These are phyloP conservation scores for Threskiornis aethiopicus DNA, from an alignment of 2,797 vertebrate species.

Conservation along the genomic window DNA sequence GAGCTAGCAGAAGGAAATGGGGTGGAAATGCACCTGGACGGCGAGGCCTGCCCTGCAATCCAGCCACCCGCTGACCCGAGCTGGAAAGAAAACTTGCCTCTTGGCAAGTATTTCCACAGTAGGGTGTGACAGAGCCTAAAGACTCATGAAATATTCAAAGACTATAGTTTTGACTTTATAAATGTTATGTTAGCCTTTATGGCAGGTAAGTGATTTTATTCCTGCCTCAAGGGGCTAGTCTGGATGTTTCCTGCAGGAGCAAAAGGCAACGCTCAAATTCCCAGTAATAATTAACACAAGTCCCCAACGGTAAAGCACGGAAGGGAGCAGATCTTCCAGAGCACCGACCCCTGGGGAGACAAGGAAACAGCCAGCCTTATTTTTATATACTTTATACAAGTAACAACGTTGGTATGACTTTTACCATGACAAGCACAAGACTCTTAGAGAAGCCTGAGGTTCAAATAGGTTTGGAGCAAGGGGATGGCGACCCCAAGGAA, in stretches of 20 bases:
- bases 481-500: not conserved
- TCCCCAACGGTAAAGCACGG: not conserved
- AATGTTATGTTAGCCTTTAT: not conserved
- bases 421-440: not conserved
- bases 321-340: not conserved
- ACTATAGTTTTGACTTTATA: not conserved
- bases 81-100: not conserved
- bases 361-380: not conserved
- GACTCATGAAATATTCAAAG: not conserved
- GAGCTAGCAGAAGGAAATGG: not conserved
- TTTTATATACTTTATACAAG: not conserved
- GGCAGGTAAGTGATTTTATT: not conserved
- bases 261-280: not conserved
- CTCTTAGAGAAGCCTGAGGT: not conserved
- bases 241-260: not conserved
- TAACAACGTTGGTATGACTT: not conserved
- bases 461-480: not conserved
- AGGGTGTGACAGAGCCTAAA: not conserved
- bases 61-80: fast-evolving
- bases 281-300: not conserved
- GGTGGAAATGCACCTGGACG: not conserved
- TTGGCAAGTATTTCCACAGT: not conserved
- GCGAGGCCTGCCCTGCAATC: not conserved
- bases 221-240: not conserved
- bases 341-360: not conserved